Percentiles rank a stretch among this genome's conserved stretches.
phyloP scores from a whole-genome alignment of 2,113 vertebrate genomes.

The Collichthys lucidus region DNA sequence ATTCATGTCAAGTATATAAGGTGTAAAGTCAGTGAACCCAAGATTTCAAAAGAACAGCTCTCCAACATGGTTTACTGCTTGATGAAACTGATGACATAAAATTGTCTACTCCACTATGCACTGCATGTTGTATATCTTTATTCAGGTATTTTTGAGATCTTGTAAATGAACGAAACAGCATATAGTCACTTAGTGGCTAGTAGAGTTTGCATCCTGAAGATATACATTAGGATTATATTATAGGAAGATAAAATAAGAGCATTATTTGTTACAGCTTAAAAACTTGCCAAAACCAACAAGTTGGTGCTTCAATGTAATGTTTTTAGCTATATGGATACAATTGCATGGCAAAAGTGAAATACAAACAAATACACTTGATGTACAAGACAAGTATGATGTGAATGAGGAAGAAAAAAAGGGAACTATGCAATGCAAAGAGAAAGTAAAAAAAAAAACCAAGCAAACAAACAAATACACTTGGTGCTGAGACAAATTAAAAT shows the following conservation, averaged over 20 bases:
- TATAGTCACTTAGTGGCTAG: neutral
- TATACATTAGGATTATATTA: neutral
- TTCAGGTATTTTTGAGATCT: neutral
- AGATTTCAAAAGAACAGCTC: neutral
- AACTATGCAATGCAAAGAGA: neutral
- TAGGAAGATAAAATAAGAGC: neutral
- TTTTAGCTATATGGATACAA: neutral
- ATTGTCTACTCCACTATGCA: neutral
- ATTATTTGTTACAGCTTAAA: neutral
- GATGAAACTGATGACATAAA: neutral
- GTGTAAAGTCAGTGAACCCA: neutral
- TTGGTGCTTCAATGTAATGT: neutral
- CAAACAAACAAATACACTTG: neutral
- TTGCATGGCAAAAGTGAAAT: neutral
- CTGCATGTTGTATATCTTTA: neutral
- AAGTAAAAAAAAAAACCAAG: neutral
- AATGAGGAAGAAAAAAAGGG: neutral
- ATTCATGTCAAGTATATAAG: neutral
- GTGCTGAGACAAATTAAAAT: neutral
- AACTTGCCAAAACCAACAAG: neutral
- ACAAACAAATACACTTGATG: neutral
- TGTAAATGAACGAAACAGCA: neutral
- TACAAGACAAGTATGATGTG: neutral
- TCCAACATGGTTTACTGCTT: neutral
- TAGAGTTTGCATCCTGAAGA: neutral